These are phyloP conservation scores for Chrysogorgia sp. DNA, from an alignment of 92 coral and sea anemone species.

Conservation along the genomic window DNA sequence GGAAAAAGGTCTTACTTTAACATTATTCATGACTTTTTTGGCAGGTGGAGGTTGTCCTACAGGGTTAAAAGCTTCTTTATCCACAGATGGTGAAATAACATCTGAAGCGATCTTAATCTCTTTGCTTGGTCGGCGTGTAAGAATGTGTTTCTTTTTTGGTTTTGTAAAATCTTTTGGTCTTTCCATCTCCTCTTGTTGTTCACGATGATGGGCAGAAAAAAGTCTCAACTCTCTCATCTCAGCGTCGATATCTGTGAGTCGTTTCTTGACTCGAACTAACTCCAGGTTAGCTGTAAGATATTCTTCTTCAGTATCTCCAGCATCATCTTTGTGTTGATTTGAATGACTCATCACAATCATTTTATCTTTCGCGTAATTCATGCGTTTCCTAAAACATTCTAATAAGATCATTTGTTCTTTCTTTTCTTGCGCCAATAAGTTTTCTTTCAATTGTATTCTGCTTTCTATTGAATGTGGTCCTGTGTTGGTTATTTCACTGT, in stretches of 20 bases:
- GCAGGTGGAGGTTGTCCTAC: conserved; percentile 54
- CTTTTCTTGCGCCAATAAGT: conserved; percentile 70
- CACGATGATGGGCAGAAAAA: conserved; percentile 64
- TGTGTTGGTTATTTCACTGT: background rate
- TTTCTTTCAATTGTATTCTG: conserved; percentile 55
- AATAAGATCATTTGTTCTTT: conserved; percentile 62
- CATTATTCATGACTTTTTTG: conserved; percentile 78
- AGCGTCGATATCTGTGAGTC: conserved; percentile 84
- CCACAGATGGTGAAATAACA: conserved; percentile 44
- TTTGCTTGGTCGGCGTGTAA: conserved; percentile 18
- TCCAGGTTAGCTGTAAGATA: conserved; percentile 83
- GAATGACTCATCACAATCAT: conserved; percentile 81
- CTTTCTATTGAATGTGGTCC: conserved; percentile 19
- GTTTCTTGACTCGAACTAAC: conserved; percentile 82
- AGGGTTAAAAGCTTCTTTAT: conserved; percentile 51
- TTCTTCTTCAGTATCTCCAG: conserved; percentile 85
- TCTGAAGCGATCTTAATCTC: conserved; percentile 41
- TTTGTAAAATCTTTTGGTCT: conserved; percentile 30
- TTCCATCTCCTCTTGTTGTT: conserved; percentile 44
- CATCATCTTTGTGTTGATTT: conserved; percentile 67
- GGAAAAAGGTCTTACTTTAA: conserved; percentile 63
- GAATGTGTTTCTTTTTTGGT: conserved; percentile 27
- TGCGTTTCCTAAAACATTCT: conserved; percentile 71
- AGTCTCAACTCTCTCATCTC: conserved; percentile 79
- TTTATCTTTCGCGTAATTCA: conserved; percentile 84